These are phyloP conservation scores for Drosophila setifemur DNA, from an alignment of 1,140 invertebrate species.

Conservation along the genomic window DNA sequence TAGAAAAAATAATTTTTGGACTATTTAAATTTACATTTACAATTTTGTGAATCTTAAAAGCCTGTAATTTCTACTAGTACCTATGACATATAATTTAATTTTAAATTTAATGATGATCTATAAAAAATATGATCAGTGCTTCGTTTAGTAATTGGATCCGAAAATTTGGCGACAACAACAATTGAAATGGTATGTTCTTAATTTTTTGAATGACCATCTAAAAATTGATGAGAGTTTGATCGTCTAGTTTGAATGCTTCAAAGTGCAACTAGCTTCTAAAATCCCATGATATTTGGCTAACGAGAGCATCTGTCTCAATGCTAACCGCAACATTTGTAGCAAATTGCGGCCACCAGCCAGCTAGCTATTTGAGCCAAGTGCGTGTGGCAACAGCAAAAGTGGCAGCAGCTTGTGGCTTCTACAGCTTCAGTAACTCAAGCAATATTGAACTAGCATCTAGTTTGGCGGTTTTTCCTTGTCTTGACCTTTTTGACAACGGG, in stretches of 20 bases:
- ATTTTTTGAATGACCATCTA: background rate
- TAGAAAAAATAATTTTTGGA: no score
- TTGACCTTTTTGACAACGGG: slow-evolving; percentile 73
- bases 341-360: slow-evolving; percentile 3
- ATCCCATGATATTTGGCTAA: slow-evolving; percentile 33
- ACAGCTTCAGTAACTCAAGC: slow-evolving; percentile 13
- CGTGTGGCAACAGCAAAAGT: slow-evolving; percentile 30
- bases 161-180: no score
- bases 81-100: no score
- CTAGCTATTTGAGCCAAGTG: slow-evolving; percentile 30
- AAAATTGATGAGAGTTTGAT: background rate
- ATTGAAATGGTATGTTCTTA: background rate
- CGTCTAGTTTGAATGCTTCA: background rate
- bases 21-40: background rate
- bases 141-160: no score
- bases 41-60: background rate
- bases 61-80: no score
- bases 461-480: slow-evolving; percentile 62
- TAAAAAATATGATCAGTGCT: no score
- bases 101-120: no score
- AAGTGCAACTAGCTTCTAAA: slow-evolving; percentile 26
- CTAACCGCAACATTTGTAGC: slow-evolving; percentile 52
- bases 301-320: slow-evolving; percentile 51
- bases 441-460: slow-evolving; percentile 41
- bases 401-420: background rate